These are phyloP conservation scores for Epinephelus malabaricus DNA, from an alignment of 2,797 vertebrate genomes.

Conservation along the genomic window DNA sequence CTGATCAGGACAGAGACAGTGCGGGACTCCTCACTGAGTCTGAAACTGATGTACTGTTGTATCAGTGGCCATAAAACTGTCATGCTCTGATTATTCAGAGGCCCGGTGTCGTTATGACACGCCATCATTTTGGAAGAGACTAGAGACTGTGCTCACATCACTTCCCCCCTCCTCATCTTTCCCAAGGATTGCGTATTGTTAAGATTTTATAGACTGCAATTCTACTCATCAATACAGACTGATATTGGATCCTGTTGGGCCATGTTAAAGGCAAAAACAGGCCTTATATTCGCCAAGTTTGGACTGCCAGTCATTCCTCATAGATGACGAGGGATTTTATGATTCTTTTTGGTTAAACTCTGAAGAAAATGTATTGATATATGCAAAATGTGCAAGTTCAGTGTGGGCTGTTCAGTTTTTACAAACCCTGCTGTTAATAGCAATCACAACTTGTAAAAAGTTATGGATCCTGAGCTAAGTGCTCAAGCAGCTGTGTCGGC, in stretches of 20 bases:
- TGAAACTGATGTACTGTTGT: slow-evolving; percentile 12
- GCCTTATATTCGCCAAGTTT: background rate
- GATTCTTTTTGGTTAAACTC: background rate
- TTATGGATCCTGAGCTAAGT: background rate
- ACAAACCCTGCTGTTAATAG: background rate
- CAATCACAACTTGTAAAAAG: background rate
- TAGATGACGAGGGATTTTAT: too few species aligned
- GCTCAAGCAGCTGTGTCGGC: slow-evolving; percentile 37
- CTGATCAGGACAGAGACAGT: too few species aligned
- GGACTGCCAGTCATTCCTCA: too few species aligned
- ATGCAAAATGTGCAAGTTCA: background rate
- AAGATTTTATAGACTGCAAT: background rate
- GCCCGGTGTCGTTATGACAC: background rate
- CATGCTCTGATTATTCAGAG: slow-evolving; percentile 14
- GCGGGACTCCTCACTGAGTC: background rate
- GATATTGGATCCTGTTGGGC: too few species aligned
- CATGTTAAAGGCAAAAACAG: background rate
- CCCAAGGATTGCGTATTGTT: background rate
- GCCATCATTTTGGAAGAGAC: background rate
- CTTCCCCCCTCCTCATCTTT: background rate
- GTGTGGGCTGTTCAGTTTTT: background rate
- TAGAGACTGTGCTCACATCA: background rate
- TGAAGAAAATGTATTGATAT: background rate
- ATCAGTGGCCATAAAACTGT: slow-evolving; percentile 17
- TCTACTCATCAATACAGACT: background rate